These are phyloP conservation scores for Chrysomallon squamiferum DNA, from an alignment of 1,140 invertebrate species.

Conservation along the genomic window DNA sequence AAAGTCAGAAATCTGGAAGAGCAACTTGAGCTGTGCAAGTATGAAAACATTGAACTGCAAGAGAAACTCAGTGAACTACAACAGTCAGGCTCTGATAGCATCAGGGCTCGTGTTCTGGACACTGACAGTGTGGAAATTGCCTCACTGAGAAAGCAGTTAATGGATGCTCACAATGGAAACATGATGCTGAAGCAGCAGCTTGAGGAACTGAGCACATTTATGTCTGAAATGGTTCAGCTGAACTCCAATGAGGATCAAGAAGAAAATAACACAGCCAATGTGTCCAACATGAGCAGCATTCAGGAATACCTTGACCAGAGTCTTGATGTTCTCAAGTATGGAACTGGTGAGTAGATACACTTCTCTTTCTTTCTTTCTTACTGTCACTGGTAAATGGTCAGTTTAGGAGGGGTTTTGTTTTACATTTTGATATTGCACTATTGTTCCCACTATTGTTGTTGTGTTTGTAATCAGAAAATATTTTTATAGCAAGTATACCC, in stretches of 20 bases:
- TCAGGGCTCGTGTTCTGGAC: no score
- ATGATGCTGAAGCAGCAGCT: slow-evolving; percentile 21
- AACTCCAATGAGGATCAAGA: slow-evolving; percentile 1
- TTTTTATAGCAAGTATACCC: no score
- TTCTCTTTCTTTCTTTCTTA: slow-evolving; percentile 2
- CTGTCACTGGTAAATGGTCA: background rate
- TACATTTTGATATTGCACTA: no score
- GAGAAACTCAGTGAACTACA: slow-evolving; percentile 17
- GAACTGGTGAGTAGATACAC: no score
- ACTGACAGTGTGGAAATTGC: slow-evolving; percentile 8
- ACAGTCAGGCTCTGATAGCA: background rate
- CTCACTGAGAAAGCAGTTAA: slow-evolving; percentile 18
- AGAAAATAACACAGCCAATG: background rate
- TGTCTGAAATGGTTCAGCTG: slow-evolving; percentile 17
- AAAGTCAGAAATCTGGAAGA: slow-evolving; percentile 5
- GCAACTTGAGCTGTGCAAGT: slow-evolving; percentile 16
- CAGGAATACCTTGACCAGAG: background rate
- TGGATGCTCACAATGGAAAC: slow-evolving; percentile 26
- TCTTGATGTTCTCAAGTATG: background rate
- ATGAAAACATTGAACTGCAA: slow-evolving; percentile 19
- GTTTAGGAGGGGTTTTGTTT: no score
- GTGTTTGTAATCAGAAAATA: no score
- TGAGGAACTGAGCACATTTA: slow-evolving; percentile 22
- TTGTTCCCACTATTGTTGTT: no score
- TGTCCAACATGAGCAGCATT: background rate